phyloP scores from a whole-genome alignment of 2,888 invertebrate genomes.

The Mantis religiosa region DNA sequence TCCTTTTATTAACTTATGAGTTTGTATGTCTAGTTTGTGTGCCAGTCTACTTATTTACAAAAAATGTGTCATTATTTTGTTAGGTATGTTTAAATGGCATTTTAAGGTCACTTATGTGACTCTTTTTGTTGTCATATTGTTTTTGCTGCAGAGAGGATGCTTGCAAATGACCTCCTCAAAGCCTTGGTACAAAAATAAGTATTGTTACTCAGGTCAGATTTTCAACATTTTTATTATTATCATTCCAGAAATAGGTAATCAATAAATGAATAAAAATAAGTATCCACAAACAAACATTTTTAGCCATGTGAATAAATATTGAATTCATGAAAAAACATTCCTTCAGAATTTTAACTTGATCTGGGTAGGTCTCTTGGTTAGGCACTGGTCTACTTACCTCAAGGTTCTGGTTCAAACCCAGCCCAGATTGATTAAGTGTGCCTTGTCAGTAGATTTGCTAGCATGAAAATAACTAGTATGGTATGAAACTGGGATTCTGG shows the following conservation, averaged over 20 bases:
- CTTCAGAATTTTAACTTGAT: background rate
- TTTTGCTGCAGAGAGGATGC: too few species aligned
- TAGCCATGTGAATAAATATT: background rate
- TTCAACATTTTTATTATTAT: too few species aligned
- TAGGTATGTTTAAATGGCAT: background rate
- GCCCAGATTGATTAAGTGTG: too few species aligned
- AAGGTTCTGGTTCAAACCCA: too few species aligned
- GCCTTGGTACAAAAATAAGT: background rate
- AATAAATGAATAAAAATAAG: too few species aligned
- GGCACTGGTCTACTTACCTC: too few species aligned
- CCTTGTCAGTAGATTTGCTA: too few species aligned
- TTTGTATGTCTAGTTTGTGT: background rate
- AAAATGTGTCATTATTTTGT: background rate
- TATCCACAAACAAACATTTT: too few species aligned
- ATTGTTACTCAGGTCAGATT: background rate
- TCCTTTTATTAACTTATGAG: background rate
- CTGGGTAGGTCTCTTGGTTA: too few species aligned
- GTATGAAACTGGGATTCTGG: too few species aligned
- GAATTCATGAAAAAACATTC: background rate
- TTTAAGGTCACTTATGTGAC: background rate
- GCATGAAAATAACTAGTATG: too few species aligned
- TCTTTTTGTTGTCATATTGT: background rate
- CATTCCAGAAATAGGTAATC: too few species aligned
- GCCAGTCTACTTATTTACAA: background rate
- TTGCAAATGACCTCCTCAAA: background rate